A percentile compares a stretch with the other conserved stretches of the same genome.
Conservation (phyloP, 2,888 invertebrate species). For the Leptinotarsa haldemani region DNA sequence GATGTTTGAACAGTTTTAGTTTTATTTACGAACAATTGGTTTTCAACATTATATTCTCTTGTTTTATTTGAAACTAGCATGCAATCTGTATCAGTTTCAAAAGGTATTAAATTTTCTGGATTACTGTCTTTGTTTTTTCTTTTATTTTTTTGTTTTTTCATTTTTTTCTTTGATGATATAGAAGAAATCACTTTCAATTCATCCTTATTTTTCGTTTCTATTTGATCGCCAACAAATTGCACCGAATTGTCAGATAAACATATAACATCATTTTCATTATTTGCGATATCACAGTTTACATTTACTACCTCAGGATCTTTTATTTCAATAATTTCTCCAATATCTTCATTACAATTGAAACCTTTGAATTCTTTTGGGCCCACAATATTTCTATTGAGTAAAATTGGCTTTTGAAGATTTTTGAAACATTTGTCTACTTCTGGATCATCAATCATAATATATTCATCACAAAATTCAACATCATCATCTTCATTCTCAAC, state of each 20-base stretch:
- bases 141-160: background rate
- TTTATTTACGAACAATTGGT: background rate
- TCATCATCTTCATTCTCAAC: conserved; percentile 53
- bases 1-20: background rate
- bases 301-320: conserved; percentile 1
- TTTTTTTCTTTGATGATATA: background rate
- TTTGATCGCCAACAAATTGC: background rate
- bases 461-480: conserved; percentile 55
- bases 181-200: background rate
- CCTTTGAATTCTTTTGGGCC: conserved; percentile 28
- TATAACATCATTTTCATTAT: conserved; percentile 1
- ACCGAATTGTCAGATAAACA: background rate
- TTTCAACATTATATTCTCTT: background rate
- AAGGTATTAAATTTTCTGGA: background rate
- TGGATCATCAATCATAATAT: conserved; percentile 49
- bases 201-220: too few species aligned
- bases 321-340: conserved; percentile 42
- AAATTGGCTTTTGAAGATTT: background rate
- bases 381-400: background rate
- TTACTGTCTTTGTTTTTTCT: background rate
- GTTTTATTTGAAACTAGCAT: background rate
- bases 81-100: background rate
- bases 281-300: background rate
- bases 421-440: conserved; percentile 6
- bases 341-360: conserved; percentile 36